Evolutionary conservation across 2,113 vertebrate genomes (phyloP).

Genomic region (Nesogale talazaci): DNA sequence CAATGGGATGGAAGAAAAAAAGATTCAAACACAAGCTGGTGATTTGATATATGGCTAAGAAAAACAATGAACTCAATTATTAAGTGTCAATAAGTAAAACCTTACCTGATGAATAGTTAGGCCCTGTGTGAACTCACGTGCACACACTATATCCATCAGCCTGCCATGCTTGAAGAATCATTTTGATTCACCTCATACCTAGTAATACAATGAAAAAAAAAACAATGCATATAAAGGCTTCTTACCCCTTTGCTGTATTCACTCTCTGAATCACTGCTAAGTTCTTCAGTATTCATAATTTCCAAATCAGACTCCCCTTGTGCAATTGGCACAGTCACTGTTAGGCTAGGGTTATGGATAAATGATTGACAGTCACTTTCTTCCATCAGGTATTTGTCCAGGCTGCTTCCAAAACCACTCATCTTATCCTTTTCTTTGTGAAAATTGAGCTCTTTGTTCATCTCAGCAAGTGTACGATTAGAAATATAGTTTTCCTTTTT

Average conservation of each 20-base stretch:
- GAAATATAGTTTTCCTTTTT: conserved; percentile 87
- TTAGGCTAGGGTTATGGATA: conserved; percentile 93
- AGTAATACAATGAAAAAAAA: not conserved
- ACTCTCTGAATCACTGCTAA: conserved; percentile 93
- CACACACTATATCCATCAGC: not conserved
- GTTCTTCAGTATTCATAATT: conserved; percentile 94
- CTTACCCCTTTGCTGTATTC: conserved; percentile 92
- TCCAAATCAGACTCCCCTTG: conserved; percentile 97
- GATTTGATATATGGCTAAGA: not conserved
- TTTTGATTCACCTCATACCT: not conserved
- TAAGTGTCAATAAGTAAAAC: conserved; percentile 15
- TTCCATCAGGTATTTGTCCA: conserved; percentile 87
- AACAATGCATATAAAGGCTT: not conserved
- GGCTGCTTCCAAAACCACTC: conserved; percentile 85
- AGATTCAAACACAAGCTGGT: not conserved
- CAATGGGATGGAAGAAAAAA: not conserved
- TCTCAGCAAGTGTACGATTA: conserved; percentile 88
- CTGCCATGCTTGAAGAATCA: not conserved
- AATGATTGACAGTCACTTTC: conserved; percentile 90
- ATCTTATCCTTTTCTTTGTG: conserved; percentile 88
- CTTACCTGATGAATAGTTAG: not conserved
- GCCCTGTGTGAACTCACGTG: not conserved
- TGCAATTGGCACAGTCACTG: conserved; percentile 95
- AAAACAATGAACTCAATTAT: not conserved
- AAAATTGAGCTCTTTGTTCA: conserved; percentile 85